A percentile compares a stretch with the other conserved stretches of the same genome.
Conservation (phyloP, 2,888 invertebrate species). For the Parnassius apollo region DNA sequence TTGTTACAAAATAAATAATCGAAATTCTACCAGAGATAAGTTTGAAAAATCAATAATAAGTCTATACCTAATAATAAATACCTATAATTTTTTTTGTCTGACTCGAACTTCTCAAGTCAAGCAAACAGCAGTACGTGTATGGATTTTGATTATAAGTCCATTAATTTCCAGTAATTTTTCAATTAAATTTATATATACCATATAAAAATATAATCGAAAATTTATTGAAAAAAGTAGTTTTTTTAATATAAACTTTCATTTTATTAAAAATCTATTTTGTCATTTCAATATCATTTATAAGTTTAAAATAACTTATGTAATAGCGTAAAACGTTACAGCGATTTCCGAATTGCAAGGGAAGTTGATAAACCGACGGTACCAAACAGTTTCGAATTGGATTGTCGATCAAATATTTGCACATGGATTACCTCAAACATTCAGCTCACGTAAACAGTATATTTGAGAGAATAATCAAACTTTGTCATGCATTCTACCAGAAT, state of each 20-base stretch:
- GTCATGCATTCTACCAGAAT: too few relatives aligned
- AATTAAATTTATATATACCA: too few relatives aligned
- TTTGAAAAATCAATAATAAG: not conserved
- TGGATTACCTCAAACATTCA: slow-evolving; percentile 36
- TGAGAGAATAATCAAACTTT: slow-evolving; percentile 16
- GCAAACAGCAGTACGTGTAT: too few relatives aligned
- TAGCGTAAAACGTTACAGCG: not conserved
- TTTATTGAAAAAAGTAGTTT: too few relatives aligned
- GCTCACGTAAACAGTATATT: slow-evolving; percentile 27
- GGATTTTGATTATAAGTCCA: too few relatives aligned
- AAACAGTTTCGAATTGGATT: slow-evolving; percentile 17
- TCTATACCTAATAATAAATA: too few relatives aligned
- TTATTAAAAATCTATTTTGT: too few relatives aligned
- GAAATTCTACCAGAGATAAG: not conserved
- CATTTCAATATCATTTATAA: not conserved
- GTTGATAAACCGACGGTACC: slow-evolving; percentile 14
- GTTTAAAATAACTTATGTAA: not conserved
- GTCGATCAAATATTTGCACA: slow-evolving; percentile 33
- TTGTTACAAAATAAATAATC: slow-evolving; percentile 22
- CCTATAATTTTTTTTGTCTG: too few relatives aligned
- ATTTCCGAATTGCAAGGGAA: slow-evolving; percentile 6
- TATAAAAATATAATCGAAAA: too few relatives aligned
- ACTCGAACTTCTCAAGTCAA: too few relatives aligned
- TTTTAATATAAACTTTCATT: too few relatives aligned
- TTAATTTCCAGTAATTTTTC: too few relatives aligned